phyloP scores from a whole-genome alignment of 2,888 invertebrate genomes.

The Pristionchus entomophagus region DNA sequence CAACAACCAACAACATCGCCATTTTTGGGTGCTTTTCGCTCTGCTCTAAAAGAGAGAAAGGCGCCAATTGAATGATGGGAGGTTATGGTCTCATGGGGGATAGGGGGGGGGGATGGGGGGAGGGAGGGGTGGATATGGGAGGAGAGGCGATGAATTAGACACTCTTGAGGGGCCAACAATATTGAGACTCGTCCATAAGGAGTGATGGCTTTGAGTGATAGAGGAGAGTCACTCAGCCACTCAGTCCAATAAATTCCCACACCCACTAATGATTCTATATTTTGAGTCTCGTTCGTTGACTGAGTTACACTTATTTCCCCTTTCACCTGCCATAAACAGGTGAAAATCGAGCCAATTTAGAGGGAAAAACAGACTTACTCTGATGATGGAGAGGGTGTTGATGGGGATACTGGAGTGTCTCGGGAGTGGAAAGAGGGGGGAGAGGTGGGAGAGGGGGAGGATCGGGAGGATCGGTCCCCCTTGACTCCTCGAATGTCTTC shows the following conservation, averaged over 20 bases:
- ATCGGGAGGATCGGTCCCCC: neutral
- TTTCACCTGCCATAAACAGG: neutral
- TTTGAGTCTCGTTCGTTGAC: too few relatives aligned
- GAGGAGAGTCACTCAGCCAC: slow-evolving; percentile 22
- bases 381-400: neutral
- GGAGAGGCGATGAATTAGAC: slow-evolving; percentile 28
- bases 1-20: slow-evolving; percentile 14
- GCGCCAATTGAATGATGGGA: slow-evolving; percentile 30
- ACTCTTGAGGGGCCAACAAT: slow-evolving; percentile 7
- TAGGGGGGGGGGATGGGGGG: neutral
- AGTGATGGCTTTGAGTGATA: slow-evolving; percentile 35
- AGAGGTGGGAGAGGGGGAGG: too few relatives aligned
- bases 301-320: slow-evolving; percentile 24
- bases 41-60: slow-evolving; percentile 3
- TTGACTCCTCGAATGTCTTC: neutral
- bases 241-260: too few relatives aligned
- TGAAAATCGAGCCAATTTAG: neutral
- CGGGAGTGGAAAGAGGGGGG: slow-evolving; percentile 2
- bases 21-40: slow-evolving; percentile 1
- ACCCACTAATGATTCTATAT: too few relatives aligned
- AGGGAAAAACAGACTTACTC: neutral
- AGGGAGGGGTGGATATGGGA: neutral
- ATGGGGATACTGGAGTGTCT: neutral
- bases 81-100: slow-evolving; percentile 13
- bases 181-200: slow-evolving; percentile 8